Base-by-base conservation (phyloP, 2,113 vertebrate species). In the Sporophila hypoxantha region DNA sequence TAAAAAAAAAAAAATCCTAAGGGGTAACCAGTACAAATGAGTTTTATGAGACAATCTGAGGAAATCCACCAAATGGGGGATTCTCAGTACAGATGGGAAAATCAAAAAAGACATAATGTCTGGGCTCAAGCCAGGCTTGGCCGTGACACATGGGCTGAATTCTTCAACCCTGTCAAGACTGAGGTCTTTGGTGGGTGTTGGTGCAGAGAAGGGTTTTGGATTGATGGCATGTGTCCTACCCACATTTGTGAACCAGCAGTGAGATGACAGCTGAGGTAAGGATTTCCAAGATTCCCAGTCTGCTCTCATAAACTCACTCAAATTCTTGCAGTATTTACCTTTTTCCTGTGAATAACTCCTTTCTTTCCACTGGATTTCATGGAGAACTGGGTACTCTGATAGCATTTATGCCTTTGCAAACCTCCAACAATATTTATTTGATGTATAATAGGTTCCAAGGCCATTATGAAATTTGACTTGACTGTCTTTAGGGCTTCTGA, bases 401-500 rank as follows among this genome's bases (percentile, higher is more conserved):
- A 68, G 36, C n/a, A 5, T 73, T 46, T 55, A 10, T n/a, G 23
- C 19, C 52, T 79, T 82, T 46, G 36, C 34, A 82, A 49, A 56
- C 67, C 9, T 66, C 15, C 8, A 29, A 9, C 8, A 73, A 7
- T 47, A 52, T 53, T 36, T 78, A n/a, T 68, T 39, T 70, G 22
- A 39, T 52, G 11, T 34, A 20, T 0, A 5, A 50, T 37, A 19
- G 0, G 0, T 83, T 82, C 36, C 20, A 36, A 64, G 29, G 47
- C 5, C 20, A 9, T 50, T 50, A 34, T 37, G 27, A 76, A 68
- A 32, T 39, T 42, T n/a, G 32, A 25, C 8, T 44, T 55, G 50
- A 7, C 46, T 90, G 61, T 49, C 37, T 82, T 44, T 46, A 47
- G 18, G 42, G 30, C 36, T 71, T 67, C 68, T 75, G 57, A 77